phyloP scores from a whole-genome alignment of 2,797 vertebrate species.

The Crocidura indochinensis region DNA sequence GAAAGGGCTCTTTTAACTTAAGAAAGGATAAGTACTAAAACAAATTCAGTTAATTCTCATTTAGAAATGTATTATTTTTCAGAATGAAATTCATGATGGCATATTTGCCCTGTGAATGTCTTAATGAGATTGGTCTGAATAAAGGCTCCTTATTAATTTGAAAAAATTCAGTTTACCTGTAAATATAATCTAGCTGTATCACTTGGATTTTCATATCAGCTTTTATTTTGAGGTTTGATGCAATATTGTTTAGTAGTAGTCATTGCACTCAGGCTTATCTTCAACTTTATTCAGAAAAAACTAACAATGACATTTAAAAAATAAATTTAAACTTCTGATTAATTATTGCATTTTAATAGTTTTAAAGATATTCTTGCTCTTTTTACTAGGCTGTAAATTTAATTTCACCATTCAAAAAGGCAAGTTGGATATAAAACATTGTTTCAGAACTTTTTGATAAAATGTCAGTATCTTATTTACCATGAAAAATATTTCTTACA shows the following conservation, averaged over 20 bases:
- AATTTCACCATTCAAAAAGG: constrained; percentile 61
- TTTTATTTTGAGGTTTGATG: constrained; percentile 78
- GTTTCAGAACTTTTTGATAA: constrained; percentile 48
- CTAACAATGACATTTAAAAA: constrained; percentile 66
- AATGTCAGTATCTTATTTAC: constrained; percentile 60
- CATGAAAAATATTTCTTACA: no score
- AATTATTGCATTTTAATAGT: no score
- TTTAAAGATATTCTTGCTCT: constrained; percentile 55
- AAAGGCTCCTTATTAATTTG: constrained; percentile 90
- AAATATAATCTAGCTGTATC: constrained; percentile 77
- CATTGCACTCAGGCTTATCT: constrained; percentile 72
- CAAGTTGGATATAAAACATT: constrained; percentile 45
- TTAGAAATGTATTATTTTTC: constrained; percentile 97
- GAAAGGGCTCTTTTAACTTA: constrained; percentile 96
- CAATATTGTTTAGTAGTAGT: constrained; percentile 75
- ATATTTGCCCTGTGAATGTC: constrained; percentile 96
- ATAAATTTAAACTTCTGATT: constrained; percentile 66
- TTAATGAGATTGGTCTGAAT: constrained; percentile 95
- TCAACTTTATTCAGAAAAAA: constrained; percentile 75
- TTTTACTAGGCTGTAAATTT: constrained; percentile 74
- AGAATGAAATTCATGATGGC: constrained; percentile 93
- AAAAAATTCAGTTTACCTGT: constrained; percentile 83
- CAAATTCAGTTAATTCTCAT: constrained; percentile 94
- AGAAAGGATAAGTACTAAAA: constrained; percentile 87
- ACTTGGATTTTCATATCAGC: constrained; percentile 79